Evolutionary conservation across 2,113 vertebrate genomes (phyloP).

Genomic region (Apistogramma diplotaenia): DNA sequence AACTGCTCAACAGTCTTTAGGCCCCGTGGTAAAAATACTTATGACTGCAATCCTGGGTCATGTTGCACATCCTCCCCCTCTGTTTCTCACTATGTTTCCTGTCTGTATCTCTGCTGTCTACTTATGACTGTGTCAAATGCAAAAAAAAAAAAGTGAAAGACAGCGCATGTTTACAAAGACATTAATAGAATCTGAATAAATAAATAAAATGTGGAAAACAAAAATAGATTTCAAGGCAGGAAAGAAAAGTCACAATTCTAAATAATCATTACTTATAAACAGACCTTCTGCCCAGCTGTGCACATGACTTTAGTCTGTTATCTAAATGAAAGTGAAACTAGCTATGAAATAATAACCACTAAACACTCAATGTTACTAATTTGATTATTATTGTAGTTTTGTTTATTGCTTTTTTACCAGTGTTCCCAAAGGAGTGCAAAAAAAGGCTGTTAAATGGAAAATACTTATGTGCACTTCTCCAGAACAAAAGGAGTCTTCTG

Average conservation of each 20-base stretch:
- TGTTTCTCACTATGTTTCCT: background rate
- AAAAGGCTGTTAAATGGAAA: background rate
- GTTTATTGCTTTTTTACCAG: background rate
- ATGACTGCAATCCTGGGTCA: background rate
- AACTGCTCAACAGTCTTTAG: background rate
- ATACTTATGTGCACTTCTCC: background rate
- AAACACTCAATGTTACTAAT: too few species aligned
- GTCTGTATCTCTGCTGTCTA: background rate
- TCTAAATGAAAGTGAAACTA: background rate
- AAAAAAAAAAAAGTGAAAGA: background rate
- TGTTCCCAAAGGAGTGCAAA: background rate
- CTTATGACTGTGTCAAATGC: background rate
- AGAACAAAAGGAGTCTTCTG: conserved; percentile 53
- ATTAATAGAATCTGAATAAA: background rate
- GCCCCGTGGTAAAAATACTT: background rate
- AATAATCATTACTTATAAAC: background rate
- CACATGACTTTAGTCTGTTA: background rate
- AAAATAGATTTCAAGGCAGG: too few species aligned
- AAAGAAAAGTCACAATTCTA: accelerated
- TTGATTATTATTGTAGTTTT: too few species aligned
- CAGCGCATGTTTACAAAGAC: background rate
- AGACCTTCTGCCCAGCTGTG: too few species aligned
- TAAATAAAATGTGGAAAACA: background rate
- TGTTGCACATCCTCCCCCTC: background rate
- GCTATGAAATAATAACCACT: background rate